phyloP scores from a whole-genome alignment of 53 echinoderm and acorn worm genomes.

The Echinarachnius parma region DNA sequence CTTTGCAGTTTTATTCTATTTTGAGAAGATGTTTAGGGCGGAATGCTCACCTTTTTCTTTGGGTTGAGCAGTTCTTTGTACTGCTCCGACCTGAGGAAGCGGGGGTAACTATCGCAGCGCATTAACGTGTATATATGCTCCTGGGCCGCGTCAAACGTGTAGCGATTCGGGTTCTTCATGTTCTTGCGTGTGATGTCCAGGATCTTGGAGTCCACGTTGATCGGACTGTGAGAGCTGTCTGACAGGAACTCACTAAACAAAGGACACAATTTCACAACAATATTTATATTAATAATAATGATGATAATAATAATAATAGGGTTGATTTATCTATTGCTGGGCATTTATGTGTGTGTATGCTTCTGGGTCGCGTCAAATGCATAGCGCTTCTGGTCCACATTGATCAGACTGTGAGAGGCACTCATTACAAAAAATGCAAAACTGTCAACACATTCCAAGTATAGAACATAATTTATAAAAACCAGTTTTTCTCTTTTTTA shows the following conservation, averaged over 20 bases:
- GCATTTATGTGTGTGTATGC: too few species aligned
- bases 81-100: slow-evolving; percentile 96
- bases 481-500: too few species aligned
- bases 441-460: too few species aligned
- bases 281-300: background rate
- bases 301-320: too few species aligned
- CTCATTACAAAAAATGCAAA: too few species aligned
- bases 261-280: background rate
- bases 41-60: slow-evolving; percentile 93
- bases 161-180: slow-evolving; percentile 87
- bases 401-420: too few species aligned
- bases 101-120: slow-evolving; percentile 93
- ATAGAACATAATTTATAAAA: too few species aligned
- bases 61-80: slow-evolving; percentile 98
- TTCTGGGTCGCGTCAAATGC: too few species aligned
- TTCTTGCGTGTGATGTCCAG: slow-evolving; percentile 86
- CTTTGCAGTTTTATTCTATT: background rate
- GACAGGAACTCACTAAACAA: slow-evolving; percentile 84
- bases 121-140: slow-evolving; percentile 97
- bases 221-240: slow-evolving; percentile 89
- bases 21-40: slow-evolving; percentile 7
- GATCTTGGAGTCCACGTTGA: slow-evolving; percentile 96
- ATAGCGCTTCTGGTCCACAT: too few species aligned
- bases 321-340: too few species aligned
- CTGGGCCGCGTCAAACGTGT: slow-evolving; percentile 96